Evolutionary conservation across 2,113 vertebrate genomes (phyloP).

Genomic region (Neogobius melanostomus): DNA sequence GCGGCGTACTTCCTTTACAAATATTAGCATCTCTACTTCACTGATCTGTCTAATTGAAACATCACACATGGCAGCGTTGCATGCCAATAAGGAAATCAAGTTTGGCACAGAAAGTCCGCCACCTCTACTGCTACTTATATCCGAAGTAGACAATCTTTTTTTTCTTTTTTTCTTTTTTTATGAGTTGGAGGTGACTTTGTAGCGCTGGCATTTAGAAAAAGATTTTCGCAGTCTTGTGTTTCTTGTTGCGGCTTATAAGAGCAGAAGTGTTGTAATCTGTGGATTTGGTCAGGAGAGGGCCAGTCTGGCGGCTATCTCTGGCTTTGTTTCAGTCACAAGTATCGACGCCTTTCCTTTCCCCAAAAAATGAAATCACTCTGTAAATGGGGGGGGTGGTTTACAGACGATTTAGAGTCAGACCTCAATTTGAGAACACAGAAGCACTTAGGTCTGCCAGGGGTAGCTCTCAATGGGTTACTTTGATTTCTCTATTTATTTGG

Average conservation of each 20-base stretch:
- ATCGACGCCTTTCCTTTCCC: background rate
- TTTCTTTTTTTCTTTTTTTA: slow-evolving; percentile 15
- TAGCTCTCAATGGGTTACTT: background rate
- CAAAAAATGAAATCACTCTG: background rate
- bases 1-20: background rate
- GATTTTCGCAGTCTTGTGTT: slow-evolving; percentile 35
- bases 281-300: slow-evolving; percentile 27
- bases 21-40: slow-evolving; percentile 32
- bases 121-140: slow-evolving; percentile 47
- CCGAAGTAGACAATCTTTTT: slow-evolving; percentile 54
- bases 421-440: background rate
- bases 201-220: slow-evolving; percentile 50
- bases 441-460: background rate
- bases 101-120: slow-evolving; percentile 47
- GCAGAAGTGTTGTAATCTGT: slow-evolving; percentile 26
- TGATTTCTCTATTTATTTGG: slow-evolving; percentile 1
- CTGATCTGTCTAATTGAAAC: slow-evolving; percentile 51
- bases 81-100: slow-evolving; percentile 63
- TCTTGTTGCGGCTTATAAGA: slow-evolving; percentile 16
- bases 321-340: slow-evolving; percentile 43
- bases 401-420: background rate
- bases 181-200: slow-evolving; percentile 69
- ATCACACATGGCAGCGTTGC: slow-evolving; percentile 43
- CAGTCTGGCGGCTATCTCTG: slow-evolving; percentile 29
- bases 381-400: background rate